phyloP scores from a whole-genome alignment of 2,113 vertebrate genomes.

The Catharus bicknelli region DNA sequence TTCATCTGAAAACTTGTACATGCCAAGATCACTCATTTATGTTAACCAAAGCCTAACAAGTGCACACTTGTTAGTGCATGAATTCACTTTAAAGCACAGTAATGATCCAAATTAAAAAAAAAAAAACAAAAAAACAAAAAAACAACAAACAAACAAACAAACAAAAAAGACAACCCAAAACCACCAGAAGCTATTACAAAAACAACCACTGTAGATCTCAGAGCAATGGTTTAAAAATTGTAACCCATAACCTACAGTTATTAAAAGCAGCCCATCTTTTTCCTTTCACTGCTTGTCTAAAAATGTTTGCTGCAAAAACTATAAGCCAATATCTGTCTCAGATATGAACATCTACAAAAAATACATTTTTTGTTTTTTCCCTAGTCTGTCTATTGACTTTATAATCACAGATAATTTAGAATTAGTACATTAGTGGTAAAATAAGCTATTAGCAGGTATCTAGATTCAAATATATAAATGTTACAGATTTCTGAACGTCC shows the following conservation, averaged over 20 bases:
- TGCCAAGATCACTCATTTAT: not conserved
- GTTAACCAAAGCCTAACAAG: not conserved
- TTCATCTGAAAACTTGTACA: not conserved
- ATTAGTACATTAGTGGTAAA: not conserved
- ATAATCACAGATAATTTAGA: not conserved
- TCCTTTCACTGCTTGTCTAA: not conserved
- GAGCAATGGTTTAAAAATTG: not conserved
- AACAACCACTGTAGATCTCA: not conserved
- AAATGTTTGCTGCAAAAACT: not conserved
- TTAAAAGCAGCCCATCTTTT: not conserved
- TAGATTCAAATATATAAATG: not conserved
- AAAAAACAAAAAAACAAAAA: not conserved
- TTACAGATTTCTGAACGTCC: not conserved
- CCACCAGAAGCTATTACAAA: not conserved
- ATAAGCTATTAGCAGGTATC: not conserved
- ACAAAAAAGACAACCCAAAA: not conserved
- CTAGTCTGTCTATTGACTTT: not conserved
- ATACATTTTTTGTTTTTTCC: fast-evolving
- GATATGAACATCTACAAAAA: not conserved
- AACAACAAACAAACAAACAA: not conserved
- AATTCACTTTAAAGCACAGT: not conserved
- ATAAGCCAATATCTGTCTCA: not conserved
- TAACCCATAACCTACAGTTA: not conserved
- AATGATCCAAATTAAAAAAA: not conserved
- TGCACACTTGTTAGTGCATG: not conserved